These are phyloP conservation scores for Meteorus colon DNA, from an alignment of 2,888 invertebrate genomes.

Conservation along the genomic window DNA sequence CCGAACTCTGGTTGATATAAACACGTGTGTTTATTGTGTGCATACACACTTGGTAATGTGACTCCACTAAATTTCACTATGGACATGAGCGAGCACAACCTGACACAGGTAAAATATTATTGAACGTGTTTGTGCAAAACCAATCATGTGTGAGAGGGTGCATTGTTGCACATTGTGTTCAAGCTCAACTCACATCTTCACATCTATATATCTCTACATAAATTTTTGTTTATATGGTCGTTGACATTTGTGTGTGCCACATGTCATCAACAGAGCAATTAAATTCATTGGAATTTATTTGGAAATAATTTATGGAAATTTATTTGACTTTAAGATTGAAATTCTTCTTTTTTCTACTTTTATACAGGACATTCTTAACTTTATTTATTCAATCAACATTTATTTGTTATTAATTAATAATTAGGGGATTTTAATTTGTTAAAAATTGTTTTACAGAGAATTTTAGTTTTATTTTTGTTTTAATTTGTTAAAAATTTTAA, in stretches of 20 bases:
- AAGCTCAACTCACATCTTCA: background rate
- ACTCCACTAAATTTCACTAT: background rate
- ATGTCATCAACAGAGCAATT: background rate
- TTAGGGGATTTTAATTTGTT: too few relatives aligned
- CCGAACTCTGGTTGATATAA: background rate
- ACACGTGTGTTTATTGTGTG: background rate
- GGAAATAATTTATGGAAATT: background rate
- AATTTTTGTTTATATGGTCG: background rate
- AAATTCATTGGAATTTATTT: background rate
- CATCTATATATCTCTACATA: background rate
- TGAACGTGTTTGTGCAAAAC: slow-evolving; percentile 16
- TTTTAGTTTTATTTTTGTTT: too few relatives aligned
- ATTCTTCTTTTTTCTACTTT: background rate
- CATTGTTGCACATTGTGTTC: slow-evolving; percentile 6
- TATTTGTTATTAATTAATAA: too few relatives aligned
- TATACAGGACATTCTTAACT: too few relatives aligned
- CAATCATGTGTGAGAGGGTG: slow-evolving; percentile 2
- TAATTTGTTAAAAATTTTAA: too few relatives aligned
- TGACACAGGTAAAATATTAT: slow-evolving; percentile 29
- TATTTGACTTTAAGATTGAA: background rate
- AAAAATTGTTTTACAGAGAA: too few relatives aligned
- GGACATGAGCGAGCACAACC: slow-evolving; percentile 22
- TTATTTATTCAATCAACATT: too few relatives aligned
- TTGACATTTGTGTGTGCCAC: background rate
- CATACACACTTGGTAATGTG: background rate